A percentile compares a stretch with the other conserved stretches of the same genome.
phyloP scores from a whole-genome alignment of 2,797 vertebrate genomes.

The Eulemur mongoz region DNA sequence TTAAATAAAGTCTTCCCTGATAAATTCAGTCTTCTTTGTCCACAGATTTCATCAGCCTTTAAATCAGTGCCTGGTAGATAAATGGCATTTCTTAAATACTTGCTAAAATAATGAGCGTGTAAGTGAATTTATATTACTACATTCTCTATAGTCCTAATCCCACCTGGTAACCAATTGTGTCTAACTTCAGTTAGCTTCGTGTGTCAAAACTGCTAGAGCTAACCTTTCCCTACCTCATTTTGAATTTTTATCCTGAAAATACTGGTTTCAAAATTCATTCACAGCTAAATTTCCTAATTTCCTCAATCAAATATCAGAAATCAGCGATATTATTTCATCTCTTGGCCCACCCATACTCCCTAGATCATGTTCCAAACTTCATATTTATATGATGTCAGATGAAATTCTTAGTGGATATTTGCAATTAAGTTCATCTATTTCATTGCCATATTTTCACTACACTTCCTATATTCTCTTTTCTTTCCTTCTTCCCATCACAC shows the following conservation, averaged over 20 bases:
- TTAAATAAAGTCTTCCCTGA: not conserved
- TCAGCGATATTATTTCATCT: not conserved
- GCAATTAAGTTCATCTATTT: not conserved
- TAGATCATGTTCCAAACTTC: not conserved
- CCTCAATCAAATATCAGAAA: not conserved
- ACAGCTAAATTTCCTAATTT: not conserved
- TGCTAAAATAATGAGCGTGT: constrained; percentile 16
- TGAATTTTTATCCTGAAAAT: not conserved
- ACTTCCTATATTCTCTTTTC: not conserved
- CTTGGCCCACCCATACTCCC: not conserved
- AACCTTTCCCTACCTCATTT: not conserved
- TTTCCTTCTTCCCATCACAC: not conserved
- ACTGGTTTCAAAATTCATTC: constrained; percentile 34
- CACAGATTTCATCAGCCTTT: not conserved
- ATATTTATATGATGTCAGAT: not conserved
- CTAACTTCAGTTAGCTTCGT: not conserved
- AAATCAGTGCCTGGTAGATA: not conserved
- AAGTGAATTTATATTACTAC: not conserved
- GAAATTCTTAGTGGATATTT: not conserved
- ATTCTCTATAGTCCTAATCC: not conserved
- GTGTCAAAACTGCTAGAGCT: not conserved
- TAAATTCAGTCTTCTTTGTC: not conserved
- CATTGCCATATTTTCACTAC: not conserved
- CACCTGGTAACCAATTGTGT: not conserved
- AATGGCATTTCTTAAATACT: not conserved